Evolutionary conservation across 1,140 invertebrate genomes (phyloP).

Genomic region (Linepithema humile): DNA sequence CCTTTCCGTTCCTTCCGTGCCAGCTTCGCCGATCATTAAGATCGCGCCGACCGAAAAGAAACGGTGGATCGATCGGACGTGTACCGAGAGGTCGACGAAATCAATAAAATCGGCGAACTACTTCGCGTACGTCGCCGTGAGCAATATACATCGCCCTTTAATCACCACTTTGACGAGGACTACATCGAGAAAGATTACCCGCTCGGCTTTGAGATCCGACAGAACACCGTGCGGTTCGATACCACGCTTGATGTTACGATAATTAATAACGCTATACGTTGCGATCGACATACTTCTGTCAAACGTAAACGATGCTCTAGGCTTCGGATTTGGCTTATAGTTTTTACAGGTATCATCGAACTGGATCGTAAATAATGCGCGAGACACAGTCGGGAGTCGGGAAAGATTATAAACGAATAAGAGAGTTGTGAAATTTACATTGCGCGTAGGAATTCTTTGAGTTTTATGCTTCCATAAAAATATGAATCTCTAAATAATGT

Average conservation of each 20-base stretch:
- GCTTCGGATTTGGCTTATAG: background rate
- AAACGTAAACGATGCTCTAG: background rate
- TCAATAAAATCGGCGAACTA: slow-evolving; percentile 18
- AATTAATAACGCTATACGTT: slow-evolving; percentile 26
- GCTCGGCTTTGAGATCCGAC: background rate
- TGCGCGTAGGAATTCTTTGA: background rate
- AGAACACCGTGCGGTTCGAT: background rate
- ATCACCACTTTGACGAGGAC: background rate
- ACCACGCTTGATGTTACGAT: background rate
- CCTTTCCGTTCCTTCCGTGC: background rate
- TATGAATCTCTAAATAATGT: background rate
- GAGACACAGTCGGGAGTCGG: background rate
- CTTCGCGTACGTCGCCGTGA: background rate
- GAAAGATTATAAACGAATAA: background rate
- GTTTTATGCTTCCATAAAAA: background rate
- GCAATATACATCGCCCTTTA: background rate
- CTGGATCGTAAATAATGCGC: slow-evolving; percentile 10
- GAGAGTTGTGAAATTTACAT: background rate
- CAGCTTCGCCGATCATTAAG: slow-evolving; percentile 33
- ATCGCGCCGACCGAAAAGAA: background rate
- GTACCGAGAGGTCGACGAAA: slow-evolving; percentile 49
- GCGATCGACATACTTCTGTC: slow-evolving; percentile 5
- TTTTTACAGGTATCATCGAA: background rate
- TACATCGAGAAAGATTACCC: background rate
- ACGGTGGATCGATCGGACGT: background rate